These are phyloP conservation scores for Cistogaster globosa DNA, from an alignment of 2,888 invertebrate genomes.

Conservation along the genomic window DNA sequence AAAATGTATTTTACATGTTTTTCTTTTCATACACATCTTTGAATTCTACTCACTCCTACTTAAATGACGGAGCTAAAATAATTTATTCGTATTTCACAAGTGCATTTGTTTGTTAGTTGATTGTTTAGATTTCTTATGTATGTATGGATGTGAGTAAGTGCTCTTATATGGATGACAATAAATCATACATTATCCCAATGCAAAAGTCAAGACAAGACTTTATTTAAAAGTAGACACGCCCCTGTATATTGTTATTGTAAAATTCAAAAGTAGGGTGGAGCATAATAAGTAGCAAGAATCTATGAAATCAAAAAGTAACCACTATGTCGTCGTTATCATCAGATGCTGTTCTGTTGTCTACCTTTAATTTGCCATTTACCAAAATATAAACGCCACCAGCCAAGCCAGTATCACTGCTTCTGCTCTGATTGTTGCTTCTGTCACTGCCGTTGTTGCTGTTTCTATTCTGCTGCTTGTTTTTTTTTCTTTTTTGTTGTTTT, in stretches of 20 bases:
- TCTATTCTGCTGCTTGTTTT: slow-evolving; percentile 59
- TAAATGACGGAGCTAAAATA: background rate
- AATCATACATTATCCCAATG: slow-evolving; percentile 71
- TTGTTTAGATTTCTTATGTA: background rate
- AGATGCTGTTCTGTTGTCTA: slow-evolving; percentile 40
- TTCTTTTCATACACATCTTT: background rate
- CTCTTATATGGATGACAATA: slow-evolving; percentile 51
- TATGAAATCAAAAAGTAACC: slow-evolving; percentile 71
- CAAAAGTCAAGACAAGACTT: slow-evolving; percentile 70
- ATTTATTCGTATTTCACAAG: background rate
- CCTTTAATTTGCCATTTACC: slow-evolving; percentile 45
- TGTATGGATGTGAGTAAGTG: background rate
- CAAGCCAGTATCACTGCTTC: background rate
- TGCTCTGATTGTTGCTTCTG: slow-evolving; percentile 10
- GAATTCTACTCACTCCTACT: background rate
- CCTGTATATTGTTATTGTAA: slow-evolving; percentile 37
- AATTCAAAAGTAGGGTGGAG: slow-evolving; percentile 61
- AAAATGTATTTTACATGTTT: too few relatives aligned
- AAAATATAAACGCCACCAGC: background rate
- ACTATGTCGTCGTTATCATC: slow-evolving; percentile 63
- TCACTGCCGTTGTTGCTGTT: slow-evolving; percentile 17
- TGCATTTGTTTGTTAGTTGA: slow-evolving; percentile 1
- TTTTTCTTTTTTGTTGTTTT: slow-evolving; percentile 54
- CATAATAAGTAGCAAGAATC: slow-evolving; percentile 50
- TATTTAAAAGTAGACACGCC: slow-evolving; percentile 62